Base-by-base conservation (phyloP, 2,888 invertebrate species). In the Atethmia centrago region DNA sequence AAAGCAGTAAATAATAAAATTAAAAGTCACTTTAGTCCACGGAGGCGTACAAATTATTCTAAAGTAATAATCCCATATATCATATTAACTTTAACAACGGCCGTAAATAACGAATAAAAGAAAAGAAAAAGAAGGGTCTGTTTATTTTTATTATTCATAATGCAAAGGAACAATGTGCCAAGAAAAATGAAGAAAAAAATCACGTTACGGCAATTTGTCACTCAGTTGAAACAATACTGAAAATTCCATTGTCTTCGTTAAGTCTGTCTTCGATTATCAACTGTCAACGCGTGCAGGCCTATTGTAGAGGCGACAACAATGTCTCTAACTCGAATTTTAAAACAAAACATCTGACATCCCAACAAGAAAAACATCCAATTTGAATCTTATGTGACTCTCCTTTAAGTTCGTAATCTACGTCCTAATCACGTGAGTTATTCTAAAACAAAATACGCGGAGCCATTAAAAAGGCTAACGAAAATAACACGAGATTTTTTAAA, bases 1-100 rank as follows among this genome's bases (percentile, higher is more conserved):
- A 95, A 94, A 92, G 92, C 93, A 91, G 92, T 95, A 93, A 94
- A 94, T 94, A 89, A 91, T 90, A 88, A 92, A 91, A 92, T 92
- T 93, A 90, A 90, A 92, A 91, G 90, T 91, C 91, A 86, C 90
- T 90, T 92, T 92, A 91, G 90, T 86, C 91, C 92, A 90, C 84
- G 85, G 84, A 84, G 89, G 87, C 90, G 79, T 85, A 88, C 91
- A 90, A 92, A 94, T 94, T 92, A 93, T 90, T 88, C 88, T 86
- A 89, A 89, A 89, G 90, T 92, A 91, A 93, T 92, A 92, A 91
- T 90, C 88, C 83, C 89, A 90, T 94, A 93, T 88, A 87, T 95
- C 93, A 94, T 92, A 88, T 87, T 88, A 90, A 92, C 88, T 90
- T 89, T 90, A 90, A 88, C 88, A 86, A 87, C 76, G 87, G 84